Evolutionary conservation across 92 coral and sea anemone species (phyloP).

Genomic region (Epizoanthus fatuus): DNA sequence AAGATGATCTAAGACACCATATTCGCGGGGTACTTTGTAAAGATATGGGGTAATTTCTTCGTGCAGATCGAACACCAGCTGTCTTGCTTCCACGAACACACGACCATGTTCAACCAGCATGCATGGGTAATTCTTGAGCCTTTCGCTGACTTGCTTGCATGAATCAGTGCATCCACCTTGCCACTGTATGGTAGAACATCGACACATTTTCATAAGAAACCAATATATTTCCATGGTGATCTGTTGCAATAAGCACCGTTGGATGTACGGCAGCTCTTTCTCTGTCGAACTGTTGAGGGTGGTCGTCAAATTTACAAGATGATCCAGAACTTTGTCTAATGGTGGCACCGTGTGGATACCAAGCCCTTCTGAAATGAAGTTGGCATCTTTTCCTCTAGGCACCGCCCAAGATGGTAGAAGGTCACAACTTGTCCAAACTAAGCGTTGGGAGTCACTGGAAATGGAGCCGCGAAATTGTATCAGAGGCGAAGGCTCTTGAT

Average conservation of each 20-base stretch:
- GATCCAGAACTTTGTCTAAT: conserved; percentile 60
- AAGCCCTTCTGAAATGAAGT: conserved; percentile 10
- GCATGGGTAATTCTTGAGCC: conserved; percentile 8
- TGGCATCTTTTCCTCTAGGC: not conserved
- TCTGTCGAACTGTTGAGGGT: conserved; percentile 42
- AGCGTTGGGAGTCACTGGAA: not conserved
- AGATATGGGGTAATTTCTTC: conserved; percentile 49
- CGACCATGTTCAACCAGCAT: conserved; percentile 38
- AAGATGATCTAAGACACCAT: conserved; percentile 35
- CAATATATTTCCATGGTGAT: conserved; percentile 65
- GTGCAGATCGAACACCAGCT: conserved; percentile 41
- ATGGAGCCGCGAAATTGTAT: conserved; percentile 51
- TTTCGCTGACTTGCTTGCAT: conserved; percentile 1
- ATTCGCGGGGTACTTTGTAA: conserved; percentile 55
- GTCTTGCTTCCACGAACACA: conserved; percentile 49
- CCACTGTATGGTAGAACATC: conserved; percentile 25
- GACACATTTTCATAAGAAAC: conserved; percentile 50
- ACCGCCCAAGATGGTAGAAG: conserved; percentile 37
- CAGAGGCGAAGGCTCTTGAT: not conserved
- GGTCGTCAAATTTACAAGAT: conserved; percentile 60
- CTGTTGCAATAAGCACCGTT: conserved; percentile 38
- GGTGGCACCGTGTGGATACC: conserved; percentile 60
- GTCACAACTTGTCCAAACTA: conserved; percentile 59
- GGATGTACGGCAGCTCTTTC: conserved; percentile 55
- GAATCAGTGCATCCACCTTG: conserved; percentile 14